A percentile compares a stretch with the other conserved stretches of the same genome.
These are phyloP conservation scores for Merluccius polli DNA, from an alignment of 2,797 vertebrate genomes.

Conservation along the genomic window DNA sequence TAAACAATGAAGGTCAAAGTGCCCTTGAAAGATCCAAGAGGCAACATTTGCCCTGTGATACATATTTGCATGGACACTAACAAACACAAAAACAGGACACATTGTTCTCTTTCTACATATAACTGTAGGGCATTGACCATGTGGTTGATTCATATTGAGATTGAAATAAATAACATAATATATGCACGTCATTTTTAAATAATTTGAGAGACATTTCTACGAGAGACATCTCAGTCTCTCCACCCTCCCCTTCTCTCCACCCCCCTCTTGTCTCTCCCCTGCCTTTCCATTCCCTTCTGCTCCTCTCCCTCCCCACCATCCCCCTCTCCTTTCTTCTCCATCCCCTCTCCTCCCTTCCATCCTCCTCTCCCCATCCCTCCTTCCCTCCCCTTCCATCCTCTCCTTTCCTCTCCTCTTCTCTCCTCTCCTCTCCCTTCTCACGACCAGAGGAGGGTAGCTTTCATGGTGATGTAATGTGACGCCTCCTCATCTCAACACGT, in stretches of 20 bases:
- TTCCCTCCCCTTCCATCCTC: background rate
- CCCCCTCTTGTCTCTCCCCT: background rate
- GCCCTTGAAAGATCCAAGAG: no score
- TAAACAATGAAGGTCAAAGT: no score
- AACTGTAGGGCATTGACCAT: no score
- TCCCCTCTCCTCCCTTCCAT: background rate
- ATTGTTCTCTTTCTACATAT: no score
- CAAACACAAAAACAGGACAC: no score
- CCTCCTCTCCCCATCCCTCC: background rate
- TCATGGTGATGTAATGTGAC: no score
- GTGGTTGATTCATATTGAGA: no score
- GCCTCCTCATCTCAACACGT: background rate
- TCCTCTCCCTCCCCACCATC: background rate
- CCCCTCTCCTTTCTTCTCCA: background rate
- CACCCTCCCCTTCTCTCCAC: background rate
- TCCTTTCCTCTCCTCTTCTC: background rate
- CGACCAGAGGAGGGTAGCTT: no score
- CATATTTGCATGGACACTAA: no score
- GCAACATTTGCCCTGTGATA: no score
- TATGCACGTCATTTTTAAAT: no score
- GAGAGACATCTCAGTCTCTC: background rate
- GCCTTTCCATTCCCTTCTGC: background rate
- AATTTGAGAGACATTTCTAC: background rate
- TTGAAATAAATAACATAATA: no score
- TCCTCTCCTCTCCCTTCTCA: background rate